phyloP scores from a whole-genome alignment of 2,888 invertebrate genomes.

The Chymomyza fuscimana region DNA sequence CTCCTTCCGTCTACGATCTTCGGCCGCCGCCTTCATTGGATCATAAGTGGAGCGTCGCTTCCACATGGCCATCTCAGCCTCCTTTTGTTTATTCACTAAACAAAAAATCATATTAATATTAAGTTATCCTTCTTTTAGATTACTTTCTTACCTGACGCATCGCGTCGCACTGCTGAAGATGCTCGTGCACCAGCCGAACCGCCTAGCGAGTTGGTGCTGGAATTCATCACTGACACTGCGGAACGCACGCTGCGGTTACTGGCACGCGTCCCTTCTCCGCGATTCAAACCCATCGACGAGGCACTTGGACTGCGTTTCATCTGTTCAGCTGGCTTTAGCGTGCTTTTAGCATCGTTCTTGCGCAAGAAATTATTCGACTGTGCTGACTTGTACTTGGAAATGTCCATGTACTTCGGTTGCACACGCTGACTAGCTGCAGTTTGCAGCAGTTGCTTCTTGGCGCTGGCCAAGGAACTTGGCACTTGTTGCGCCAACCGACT shows the following conservation, averaged over 20 bases:
- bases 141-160: constrained; percentile 70
- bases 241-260: constrained; percentile 79
- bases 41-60: constrained; percentile 96
- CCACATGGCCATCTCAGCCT: constrained; percentile 96
- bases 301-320: constrained; percentile 79
- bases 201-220: constrained; percentile 69
- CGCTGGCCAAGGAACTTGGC: constrained; percentile 78
- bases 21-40: constrained; percentile 94
- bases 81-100: constrained; percentile 84
- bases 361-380: constrained; percentile 81
- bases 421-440: constrained; percentile 75
- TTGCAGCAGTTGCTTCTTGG: constrained; percentile 79
- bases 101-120: constrained; percentile 18
- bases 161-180: constrained; percentile 73
- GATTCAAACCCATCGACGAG: constrained; percentile 77
- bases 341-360: constrained; percentile 82
- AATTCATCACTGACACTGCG: constrained; percentile 70
- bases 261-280: constrained; percentile 74
- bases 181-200: constrained; percentile 55
- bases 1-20: constrained; percentile 86
- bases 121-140: neutral
- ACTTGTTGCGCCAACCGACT: constrained; percentile 78
- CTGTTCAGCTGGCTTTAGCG: constrained; percentile 70
- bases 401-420: constrained; percentile 82
- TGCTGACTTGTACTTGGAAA: constrained; percentile 83